Percentiles rank a stretch among this genome's conserved stretches.
Evolutionary conservation across 92 coral and sea anemone genomes (phyloP).

Genomic region (Meandrina meandrites): DNA sequence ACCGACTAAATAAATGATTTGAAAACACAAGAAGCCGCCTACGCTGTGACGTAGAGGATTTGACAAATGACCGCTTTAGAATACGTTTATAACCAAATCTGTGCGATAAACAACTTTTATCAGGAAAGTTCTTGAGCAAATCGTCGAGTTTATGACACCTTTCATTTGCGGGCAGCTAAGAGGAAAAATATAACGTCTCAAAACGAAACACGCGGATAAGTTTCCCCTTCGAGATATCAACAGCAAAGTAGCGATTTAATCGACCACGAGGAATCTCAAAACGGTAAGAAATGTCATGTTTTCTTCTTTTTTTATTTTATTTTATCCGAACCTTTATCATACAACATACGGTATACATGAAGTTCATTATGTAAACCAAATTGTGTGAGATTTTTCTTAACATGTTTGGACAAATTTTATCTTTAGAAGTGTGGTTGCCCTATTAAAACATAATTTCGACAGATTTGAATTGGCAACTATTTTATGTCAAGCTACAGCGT

Average conservation of each 20-base stretch:
- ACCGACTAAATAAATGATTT: background rate
- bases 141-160: background rate
- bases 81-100: background rate
- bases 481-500: background rate
- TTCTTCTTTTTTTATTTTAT: background rate
- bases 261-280: background rate
- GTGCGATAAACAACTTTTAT: background rate
- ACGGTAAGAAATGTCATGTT: background rate
- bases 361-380: background rate
- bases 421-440: background rate
- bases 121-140: background rate
- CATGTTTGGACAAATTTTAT: background rate
- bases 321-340: background rate
- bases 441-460: background rate
- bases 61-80: background rate
- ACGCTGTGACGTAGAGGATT: slow-evolving; percentile 29
- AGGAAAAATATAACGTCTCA: background rate
- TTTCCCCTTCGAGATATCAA: background rate
- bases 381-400: background rate
- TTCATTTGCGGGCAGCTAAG: background rate
- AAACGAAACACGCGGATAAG: background rate
- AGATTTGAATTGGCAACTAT: background rate
- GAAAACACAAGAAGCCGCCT: slow-evolving; percentile 12
- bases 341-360: background rate
- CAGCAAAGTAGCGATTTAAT: background rate